Evolutionary conservation across 2,888 invertebrate genomes (phyloP).

Genomic region (Podabrus alpinus): DNA sequence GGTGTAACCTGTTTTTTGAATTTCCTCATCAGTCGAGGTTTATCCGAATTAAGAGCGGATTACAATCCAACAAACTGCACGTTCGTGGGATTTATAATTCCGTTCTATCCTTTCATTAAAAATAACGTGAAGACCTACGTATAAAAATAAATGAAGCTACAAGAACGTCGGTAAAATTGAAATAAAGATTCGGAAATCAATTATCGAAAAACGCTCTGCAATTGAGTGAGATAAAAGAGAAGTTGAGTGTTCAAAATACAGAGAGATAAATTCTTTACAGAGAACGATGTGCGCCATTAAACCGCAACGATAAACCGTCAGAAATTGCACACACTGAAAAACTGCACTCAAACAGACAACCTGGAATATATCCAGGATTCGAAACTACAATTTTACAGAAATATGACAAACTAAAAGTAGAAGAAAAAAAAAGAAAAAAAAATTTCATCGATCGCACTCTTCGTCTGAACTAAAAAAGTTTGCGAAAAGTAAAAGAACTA

Average conservation of each 20-base stretch:
- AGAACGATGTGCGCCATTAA: neutral
- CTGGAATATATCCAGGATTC: neutral
- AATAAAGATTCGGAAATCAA: neutral
- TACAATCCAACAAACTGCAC: neutral
- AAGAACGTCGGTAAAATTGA: neutral
- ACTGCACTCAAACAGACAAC: neutral
- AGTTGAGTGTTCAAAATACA: neutral
- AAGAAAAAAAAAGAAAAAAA: neutral
- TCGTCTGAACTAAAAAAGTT: neutral
- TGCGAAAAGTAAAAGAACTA: neutral
- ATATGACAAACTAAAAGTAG: neutral
- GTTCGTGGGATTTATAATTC: neutral
- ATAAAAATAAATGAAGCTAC: neutral
- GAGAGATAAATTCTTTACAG: neutral
- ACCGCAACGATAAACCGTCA: neutral
- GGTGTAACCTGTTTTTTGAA: neutral
- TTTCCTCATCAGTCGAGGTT: neutral
- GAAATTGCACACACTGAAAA: neutral
- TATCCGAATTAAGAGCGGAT: neutral
- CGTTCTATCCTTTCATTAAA: neutral
- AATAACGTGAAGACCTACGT: neutral
- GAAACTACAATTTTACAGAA: neutral
- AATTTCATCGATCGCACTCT: neutral
- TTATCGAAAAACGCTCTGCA: neutral
- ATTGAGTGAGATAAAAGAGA: neutral